Evolutionary conservation across 2,113 vertebrate genomes (phyloP).

Genomic region (Montifringilla adamsi): DNA sequence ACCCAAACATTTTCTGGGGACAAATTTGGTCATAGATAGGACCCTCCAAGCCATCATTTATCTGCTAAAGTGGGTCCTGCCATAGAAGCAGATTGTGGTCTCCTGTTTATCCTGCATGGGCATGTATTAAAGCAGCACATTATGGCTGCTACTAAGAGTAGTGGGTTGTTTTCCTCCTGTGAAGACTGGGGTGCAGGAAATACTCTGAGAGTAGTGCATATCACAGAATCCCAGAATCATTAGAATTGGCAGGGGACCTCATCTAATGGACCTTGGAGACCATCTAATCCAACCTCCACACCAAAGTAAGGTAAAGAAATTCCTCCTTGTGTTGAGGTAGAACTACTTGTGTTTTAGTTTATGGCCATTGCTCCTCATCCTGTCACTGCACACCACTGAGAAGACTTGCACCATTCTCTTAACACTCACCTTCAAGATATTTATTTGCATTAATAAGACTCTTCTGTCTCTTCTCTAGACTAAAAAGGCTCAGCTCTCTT

Average conservation of each 20-base stretch:
- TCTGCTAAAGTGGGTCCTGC: not conserved
- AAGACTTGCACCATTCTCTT: not conserved
- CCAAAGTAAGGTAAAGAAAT: not conserved
- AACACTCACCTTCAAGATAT: not conserved
- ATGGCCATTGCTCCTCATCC: not conserved
- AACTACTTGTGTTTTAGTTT: not conserved
- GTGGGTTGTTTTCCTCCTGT: not conserved
- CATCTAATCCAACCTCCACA: not conserved
- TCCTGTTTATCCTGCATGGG: not conserved
- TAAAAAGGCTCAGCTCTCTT: not conserved
- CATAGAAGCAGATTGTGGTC: not conserved
- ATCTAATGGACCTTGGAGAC: not conserved
- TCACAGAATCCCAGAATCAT: not conserved
- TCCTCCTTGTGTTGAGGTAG: not conserved
- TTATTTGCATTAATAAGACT: not conserved
- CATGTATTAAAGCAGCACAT: accelerated
- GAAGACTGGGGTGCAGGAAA: not conserved
- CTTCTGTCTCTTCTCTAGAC: not conserved
- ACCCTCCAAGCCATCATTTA: not conserved
- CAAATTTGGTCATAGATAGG: not conserved
- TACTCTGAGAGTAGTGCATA: not conserved
- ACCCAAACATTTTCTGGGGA: not conserved
- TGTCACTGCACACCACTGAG: not conserved
- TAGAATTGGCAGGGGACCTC: not conserved
- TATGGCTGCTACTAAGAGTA: not conserved